Evolutionary conservation across 2,797 vertebrate species (phyloP), one percentile per base, ranked within the genome.

Genomic region (Syncerus caffer): DNA sequence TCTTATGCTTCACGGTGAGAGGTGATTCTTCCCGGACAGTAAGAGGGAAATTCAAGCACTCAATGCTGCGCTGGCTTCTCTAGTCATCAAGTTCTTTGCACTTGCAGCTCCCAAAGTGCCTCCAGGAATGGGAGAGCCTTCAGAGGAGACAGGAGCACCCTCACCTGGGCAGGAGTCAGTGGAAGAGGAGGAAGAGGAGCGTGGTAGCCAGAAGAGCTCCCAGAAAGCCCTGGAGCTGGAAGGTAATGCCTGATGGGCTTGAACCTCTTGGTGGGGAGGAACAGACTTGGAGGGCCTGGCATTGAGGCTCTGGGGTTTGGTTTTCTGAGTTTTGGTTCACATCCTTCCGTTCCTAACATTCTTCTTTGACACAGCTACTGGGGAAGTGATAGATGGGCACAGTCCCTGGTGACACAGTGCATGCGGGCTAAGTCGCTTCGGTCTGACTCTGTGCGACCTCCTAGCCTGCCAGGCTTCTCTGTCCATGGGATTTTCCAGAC

Each of bases 221-320:
- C 50, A 97, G 95, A 98, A 98, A 96, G 85, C 55, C 58, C 78
- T 84, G 47, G 74, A 94, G 76, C 98, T 99, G 94, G 99, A 98
- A 99, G 99, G 99, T 99, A 96, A 93, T 87, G 38, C 11, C 12
- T 7, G 0, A 0, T 58, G 50, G 58, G n/a, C 11, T 7, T 64
- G 12, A 74, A 88, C 16, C 45, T 80, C 0, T 1, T 50, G 0
- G 1, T 83, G 15, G 53, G 51, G 58, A 89, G 60, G 79, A 58
- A 6, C 79, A 17, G 34, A 57, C 19, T 50, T 50, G 21, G 27
- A 16, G 7, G 31, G 29, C 10, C 31, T 83, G 82, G 9, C 19
- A 21, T 42, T 47, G 42, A 60, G 31, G 84, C 58, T 34, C 42
- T 62, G 3, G 11, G 29, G 6, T 50, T 92, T 96, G 31, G 25